Percentiles rank a stretch among this genome's conserved stretches.
Conservation (phyloP, 35 echinoderm and acorn worm genomes). For the Apostichopus parvimensis region DNA sequence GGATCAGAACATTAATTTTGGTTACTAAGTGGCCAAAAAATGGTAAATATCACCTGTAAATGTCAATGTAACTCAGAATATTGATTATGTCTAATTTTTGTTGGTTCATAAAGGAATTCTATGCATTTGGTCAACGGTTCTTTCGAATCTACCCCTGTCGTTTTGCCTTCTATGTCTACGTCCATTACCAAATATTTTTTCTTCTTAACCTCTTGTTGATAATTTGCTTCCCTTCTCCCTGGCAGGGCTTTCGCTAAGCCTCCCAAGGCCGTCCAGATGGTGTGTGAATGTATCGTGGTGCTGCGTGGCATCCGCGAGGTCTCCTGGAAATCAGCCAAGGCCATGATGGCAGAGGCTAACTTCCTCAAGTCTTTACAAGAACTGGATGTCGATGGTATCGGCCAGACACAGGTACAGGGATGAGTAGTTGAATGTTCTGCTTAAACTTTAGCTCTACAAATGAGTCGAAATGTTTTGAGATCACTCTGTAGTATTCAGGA, state of each 20-base stretch:
- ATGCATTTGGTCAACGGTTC: neutral
- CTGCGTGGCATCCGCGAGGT: conserved; percentile 92
- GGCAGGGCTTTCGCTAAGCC: conserved; percentile 95
- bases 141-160: neutral
- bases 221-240: neutral
- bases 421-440: neutral
- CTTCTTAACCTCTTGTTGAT: neutral
- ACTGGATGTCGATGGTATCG: conserved; percentile 94
- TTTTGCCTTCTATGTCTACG: neutral
- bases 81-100: too few species aligned
- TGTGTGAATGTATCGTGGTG: conserved; percentile 98
- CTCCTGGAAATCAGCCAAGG: conserved; percentile 98
- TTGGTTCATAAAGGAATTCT: too few species aligned
- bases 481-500: too few species aligned
- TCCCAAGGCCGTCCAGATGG: conserved; percentile 94
- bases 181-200: neutral
- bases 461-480: too few species aligned
- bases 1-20: too few species aligned
- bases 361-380: conserved; percentile 96
- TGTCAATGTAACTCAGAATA: too few species aligned
- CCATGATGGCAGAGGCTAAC: conserved; percentile 92
- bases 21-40: too few species aligned
- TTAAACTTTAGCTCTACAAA: too few species aligned
- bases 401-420: conserved; percentile 79
- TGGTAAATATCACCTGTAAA: too few species aligned